Evolutionary conservation across 1,140 invertebrate genomes (phyloP), one percentile per base, ranked within the genome.

Genomic region (Battus philenor): DNA sequence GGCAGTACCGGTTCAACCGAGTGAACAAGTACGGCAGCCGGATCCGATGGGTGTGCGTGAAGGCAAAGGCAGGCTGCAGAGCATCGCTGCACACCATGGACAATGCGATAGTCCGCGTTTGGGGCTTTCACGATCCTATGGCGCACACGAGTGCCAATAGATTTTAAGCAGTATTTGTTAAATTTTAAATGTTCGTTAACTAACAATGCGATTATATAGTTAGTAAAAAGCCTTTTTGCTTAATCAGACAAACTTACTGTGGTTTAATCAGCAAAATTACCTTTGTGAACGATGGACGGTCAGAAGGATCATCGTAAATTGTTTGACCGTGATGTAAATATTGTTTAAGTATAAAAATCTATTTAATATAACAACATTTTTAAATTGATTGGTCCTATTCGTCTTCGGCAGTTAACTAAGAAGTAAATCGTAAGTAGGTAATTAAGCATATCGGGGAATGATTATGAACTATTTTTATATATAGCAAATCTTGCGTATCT

Each of bases 21-120:
- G 78, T 81, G 3, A 81, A 81, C 26, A 81, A 82, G 17, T 75
- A 78, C 29, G 77, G 77, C 5, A 75, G 68, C 36, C 54, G 74
- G 10, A 83, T 61, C 3, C 62, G 81, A 64, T 86, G 81, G 81
- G 77, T 83, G 9, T 86, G 81, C 52, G 79, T 83, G 1, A 86
- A 81, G 47, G 77, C 77, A 0, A 84, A 84, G 17, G 70, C 70
- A 13, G 81, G 81, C 5, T 86, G 81, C 50, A 59, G 79, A 48
- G 81, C 81, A 0, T 77, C 73, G 0, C 56, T 85, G 1, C 77
- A 83, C 22, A 86, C 81, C 0, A 75, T 77, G 68, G 76, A 86
- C 48, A 82, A 86, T 43, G 77, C 79, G 8, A 83, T 86, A 22
- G 79, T 86, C 1, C 50, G 79, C 10, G 77, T 86, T 1, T 84